These are phyloP conservation scores for Thymelicus sylvestris DNA, from an alignment of 2,888 invertebrate species.

Conservation along the genomic window DNA sequence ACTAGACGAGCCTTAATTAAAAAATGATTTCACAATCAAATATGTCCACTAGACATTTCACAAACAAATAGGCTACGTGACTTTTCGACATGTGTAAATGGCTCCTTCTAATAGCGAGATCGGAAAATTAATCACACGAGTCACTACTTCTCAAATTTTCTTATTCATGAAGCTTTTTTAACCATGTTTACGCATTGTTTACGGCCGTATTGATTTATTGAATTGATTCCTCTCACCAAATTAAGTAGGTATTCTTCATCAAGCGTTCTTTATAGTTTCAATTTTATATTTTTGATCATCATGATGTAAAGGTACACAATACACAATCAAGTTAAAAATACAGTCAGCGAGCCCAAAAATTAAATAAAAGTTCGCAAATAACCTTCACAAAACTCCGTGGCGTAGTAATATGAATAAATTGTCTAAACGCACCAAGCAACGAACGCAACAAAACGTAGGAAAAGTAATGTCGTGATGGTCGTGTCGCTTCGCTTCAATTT, in stretches of 20 bases:
- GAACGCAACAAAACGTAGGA: not conserved
- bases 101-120: slow-evolving; percentile 60
- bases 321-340: slow-evolving; percentile 9
- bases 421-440: slow-evolving; percentile 2
- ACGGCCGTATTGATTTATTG: not conserved
- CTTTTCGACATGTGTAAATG: slow-evolving; percentile 82
- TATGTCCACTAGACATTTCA: slow-evolving; percentile 42
- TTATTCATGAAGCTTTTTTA: slow-evolving; percentile 12
- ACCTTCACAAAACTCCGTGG: slow-evolving; percentile 17
- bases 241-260: not conserved
- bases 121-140: slow-evolving; percentile 21
- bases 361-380: slow-evolving; percentile 10
- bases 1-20: slow-evolving; percentile 28
- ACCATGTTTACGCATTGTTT: slow-evolving; percentile 23
- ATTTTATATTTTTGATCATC: not conserved
- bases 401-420: slow-evolving; percentile 7
- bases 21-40: slow-evolving; percentile 37
- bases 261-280: not conserved
- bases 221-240: slow-evolving; percentile 11
- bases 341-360: slow-evolving; percentile 13
- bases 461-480: slow-evolving; percentile 1
- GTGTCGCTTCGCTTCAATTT: slow-evolving; percentile 14
- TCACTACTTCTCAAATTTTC: not conserved
- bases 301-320: not conserved
- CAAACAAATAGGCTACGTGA: slow-evolving; percentile 73